Percentiles rank a stretch among this genome's conserved stretches.
These are phyloP conservation scores for Gandaritis pyraliata DNA, from an alignment of 2,888 invertebrate species.

Conservation along the genomic window DNA sequence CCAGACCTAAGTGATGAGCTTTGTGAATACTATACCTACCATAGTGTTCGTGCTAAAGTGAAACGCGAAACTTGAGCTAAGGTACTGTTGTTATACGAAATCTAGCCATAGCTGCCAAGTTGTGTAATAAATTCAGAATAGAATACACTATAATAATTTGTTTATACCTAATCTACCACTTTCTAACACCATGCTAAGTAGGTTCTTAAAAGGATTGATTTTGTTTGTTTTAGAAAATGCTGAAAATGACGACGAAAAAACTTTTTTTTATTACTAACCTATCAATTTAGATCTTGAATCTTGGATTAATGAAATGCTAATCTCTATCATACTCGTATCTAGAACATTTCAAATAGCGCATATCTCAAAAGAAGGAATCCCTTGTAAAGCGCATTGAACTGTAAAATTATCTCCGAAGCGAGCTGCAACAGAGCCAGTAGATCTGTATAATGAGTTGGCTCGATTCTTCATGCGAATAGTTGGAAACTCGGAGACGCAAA, in stretches of 20 bases:
- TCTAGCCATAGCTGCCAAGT: not conserved
- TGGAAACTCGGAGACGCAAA: constrained; percentile 20
- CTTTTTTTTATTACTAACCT: no score
- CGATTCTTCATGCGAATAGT: constrained; percentile 26
- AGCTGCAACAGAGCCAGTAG: constrained; percentile 15
- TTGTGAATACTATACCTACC: not conserved
- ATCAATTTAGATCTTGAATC: no score
- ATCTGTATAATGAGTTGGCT: constrained; percentile 27
- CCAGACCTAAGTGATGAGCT: constrained; percentile 8
- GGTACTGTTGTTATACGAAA: not conserved
- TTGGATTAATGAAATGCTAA: no score
- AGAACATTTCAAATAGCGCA: no score
- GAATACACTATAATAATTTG: no score
- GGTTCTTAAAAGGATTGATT: no score
- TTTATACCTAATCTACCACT: not conserved
- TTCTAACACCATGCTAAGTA: no score
- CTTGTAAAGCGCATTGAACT: constrained; percentile 11
- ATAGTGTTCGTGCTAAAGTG: not conserved
- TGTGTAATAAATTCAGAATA: no score
- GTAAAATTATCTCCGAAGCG: constrained; percentile 17
- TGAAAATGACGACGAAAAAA: no score
- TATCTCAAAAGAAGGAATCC: not conserved
- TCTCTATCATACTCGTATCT: no score
- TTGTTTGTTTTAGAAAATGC: no score
- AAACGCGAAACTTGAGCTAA: not conserved